These are phyloP conservation scores for Labia minor DNA, from an alignment of 2,888 invertebrate genomes.

Conservation along the genomic window DNA sequence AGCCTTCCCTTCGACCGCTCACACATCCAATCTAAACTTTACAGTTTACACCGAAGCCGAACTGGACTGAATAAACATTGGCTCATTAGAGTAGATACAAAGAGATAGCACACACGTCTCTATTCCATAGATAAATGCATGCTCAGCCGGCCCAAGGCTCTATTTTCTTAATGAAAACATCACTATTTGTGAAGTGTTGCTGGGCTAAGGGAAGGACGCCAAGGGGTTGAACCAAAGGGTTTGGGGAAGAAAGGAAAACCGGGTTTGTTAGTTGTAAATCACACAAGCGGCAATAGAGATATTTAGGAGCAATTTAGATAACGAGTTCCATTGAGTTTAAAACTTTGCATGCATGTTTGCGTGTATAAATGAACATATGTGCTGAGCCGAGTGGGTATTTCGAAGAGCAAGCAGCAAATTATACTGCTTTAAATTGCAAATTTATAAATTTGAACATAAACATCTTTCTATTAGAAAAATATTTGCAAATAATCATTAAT, in stretches of 20 bases:
- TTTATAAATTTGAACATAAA: not conserved
- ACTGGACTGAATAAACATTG: constrained; percentile 13
- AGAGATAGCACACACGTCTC: not conserved
- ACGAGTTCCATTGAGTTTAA: constrained; percentile 13
- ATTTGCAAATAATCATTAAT: not conserved
- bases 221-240: not conserved
- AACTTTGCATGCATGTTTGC: constrained; percentile 13
- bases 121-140: not conserved
- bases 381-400: not conserved
- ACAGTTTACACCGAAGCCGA: not conserved
- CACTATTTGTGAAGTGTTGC: constrained; percentile 13
- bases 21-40: constrained; percentile 13
- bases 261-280: constrained; percentile 9
- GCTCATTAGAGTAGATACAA: constrained; percentile 7
- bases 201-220: not conserved
- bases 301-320: constrained; percentile 13
- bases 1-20: not conserved
- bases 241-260: not conserved
- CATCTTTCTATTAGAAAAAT: not conserved
- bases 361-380: constrained; percentile 13
- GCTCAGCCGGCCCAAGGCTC: constrained; percentile 4
- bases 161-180: constrained; percentile 13
- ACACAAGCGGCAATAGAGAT: constrained; percentile 13
- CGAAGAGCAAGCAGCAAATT: not conserved
- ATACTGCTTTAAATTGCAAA: constrained; percentile 13